Evolutionary conservation across 1,140 invertebrate species (phyloP), one percentile per base, ranked within the genome.

Genomic region (Eriocheir sinensis): DNA sequence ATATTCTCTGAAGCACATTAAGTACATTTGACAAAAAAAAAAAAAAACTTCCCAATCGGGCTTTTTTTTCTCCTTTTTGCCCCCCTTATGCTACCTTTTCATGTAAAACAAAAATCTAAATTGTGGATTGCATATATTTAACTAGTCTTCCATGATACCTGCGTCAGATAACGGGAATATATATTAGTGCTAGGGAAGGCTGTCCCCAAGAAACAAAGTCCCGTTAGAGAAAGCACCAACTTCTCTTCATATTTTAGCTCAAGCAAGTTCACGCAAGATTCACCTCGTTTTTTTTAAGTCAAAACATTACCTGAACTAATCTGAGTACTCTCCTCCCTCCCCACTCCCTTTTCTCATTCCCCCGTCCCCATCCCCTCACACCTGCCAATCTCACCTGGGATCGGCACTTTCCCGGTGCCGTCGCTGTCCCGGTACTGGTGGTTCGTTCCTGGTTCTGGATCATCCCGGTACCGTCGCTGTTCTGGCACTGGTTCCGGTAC

Each of bases 401-500:
- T 72, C 8, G 60, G 27, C 27, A n/a, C 6, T 72, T 72, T n/a
- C n/a, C n/a, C n/a, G n/a, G n/a, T n/a, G n/a, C n/a, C n/a, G n/a
- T n/a, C n/a, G n/a, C n/a, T n/a, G n/a, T n/a, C 60, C 60, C 60
- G 60, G 60, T 72, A 72, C 60, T 72, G 60, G 60, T 21, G 0
- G 27, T 2, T 21, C 4, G 44, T 6, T 48, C 44, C 44, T 4
- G 44, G 4, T 48, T 6, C 15, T 48, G 4, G 44, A 15, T 6
- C 8, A 0, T 72, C 21, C 60, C 27, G 60, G 60, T 72, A 72
- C 60, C 60, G 60, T 72, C 60, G 60, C 9, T n/a, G 8, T 72
- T n/a, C 60, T n/a, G 60, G 60, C n/a, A 72, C 60, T 72, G 60
- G 60, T 72, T n/a, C 60, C 27, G 60, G 60, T 72, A 72, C 60